Percentiles rank a stretch among this genome's conserved stretches.
These are phyloP conservation scores for Adelognathus sp. DNA, from an alignment of 2,888 invertebrate genomes.

Conservation along the genomic window DNA sequence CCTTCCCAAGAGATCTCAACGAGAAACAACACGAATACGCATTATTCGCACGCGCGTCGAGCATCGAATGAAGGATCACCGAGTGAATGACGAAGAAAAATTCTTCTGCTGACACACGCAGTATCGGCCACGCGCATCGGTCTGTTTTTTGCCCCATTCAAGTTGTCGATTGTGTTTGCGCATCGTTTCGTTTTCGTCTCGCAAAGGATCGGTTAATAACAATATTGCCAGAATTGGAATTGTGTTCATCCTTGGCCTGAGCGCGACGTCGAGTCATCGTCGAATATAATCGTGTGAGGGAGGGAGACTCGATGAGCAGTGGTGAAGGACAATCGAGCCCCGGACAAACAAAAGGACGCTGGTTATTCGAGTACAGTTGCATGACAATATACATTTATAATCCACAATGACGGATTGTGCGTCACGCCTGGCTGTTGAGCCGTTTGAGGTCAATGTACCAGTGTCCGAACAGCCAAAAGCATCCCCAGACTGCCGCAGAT, in stretches of 20 bases:
- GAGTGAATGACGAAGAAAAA: constrained; percentile 8
- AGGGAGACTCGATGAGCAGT: background rate
- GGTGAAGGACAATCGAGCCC: background rate
- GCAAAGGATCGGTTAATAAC: background rate
- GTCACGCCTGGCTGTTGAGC: too few species aligned
- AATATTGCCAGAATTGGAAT: background rate
- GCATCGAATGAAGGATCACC: background rate
- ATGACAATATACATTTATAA: too few species aligned
- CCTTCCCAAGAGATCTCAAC: background rate
- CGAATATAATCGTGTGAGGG: background rate
- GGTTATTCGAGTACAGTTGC: too few species aligned
- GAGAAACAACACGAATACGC: constrained; percentile 3
- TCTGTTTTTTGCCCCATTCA: background rate
- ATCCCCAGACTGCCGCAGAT: too few species aligned
- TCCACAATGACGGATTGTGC: too few species aligned
- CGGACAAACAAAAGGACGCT: background rate
- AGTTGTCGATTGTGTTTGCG: background rate
- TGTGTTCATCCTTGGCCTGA: background rate
- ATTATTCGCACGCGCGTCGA: background rate
- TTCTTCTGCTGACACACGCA: background rate
- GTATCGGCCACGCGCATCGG: too few species aligned
- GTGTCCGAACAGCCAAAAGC: too few species aligned
- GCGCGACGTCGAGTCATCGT: background rate
- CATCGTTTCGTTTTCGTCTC: too few species aligned
- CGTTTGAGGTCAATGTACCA: too few species aligned